Base-by-base conservation (phyloP, 2,113 vertebrate genomes). In the Cromileptes altivelis region DNA sequence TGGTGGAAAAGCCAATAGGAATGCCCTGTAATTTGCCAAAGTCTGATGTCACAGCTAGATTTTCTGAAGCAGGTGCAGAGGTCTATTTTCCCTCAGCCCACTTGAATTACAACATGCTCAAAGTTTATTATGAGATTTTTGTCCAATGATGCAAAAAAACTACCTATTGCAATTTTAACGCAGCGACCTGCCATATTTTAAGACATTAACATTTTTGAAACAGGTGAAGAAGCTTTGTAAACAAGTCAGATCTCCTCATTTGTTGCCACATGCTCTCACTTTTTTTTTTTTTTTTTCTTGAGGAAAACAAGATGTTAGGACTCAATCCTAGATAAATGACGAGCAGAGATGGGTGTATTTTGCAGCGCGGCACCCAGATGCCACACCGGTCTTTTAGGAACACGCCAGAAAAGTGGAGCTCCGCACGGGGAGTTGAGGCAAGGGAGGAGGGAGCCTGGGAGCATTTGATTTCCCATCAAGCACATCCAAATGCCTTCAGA, bases 401-500 rank as follows among this genome's bases (percentile, higher is more conserved):
- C 14, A 2, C 17, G 27, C 70, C 57, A 67, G 53, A 49, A 86
- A 86, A 85, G 61, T 78, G 60, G 63, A 75, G 69, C 80, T 80
- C 69, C 1, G n/a, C 42, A 40, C 19, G 4, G 57, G 70, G 62
- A 75, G 71, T 71, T 1, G 64, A 65, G 37, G 64, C 27, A 63
- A 75, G 30, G 61, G 70, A 53, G 27, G 63, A 64, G 53, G 50
- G 63, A 69, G 71, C 27, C 17, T 9, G 70, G 49, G 57, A 76
- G 68, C 74, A 74, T 88, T 85, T 78, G 81, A 90, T 92, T 91
- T 92, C 71, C 69, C 80, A 85, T 60, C 82, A 84, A 78, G 82
- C 79, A 78, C 80, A 78, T 89, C 62, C 62, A 79, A 77, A 85
- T 78, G 70, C 86, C 70, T 85, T 85, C 82, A 89, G 74, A 87